Percentiles rank a stretch among this genome's conserved stretches.
These are phyloP conservation scores for Pammene aurita DNA, from an alignment of 2,888 invertebrate species.

Conservation along the genomic window DNA sequence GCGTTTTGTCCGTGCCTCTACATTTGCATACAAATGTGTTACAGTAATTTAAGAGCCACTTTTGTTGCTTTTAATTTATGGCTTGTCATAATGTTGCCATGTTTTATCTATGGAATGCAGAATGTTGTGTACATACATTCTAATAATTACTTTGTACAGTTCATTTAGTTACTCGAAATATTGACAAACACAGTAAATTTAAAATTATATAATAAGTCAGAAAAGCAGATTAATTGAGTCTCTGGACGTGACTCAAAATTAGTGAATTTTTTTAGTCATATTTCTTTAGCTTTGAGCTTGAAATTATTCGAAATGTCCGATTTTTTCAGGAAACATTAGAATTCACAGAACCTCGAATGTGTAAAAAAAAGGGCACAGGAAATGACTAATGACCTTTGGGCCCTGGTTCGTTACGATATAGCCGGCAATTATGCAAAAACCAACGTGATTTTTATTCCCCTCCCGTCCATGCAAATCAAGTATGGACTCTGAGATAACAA, in stretches of 20 bases:
- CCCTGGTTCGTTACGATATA: constrained; percentile 41
- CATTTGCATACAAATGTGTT: constrained; percentile 25
- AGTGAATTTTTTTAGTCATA: too few relatives aligned
- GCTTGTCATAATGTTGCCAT: constrained; percentile 10
- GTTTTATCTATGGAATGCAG: constrained; percentile 1
- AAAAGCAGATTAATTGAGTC: too few relatives aligned
- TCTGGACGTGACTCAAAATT: too few relatives aligned
- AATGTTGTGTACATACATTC: too few relatives aligned
- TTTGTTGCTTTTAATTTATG: constrained; percentile 17
- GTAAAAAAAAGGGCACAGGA: constrained; percentile 30
- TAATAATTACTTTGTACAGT: too few relatives aligned
- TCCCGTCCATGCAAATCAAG: constrained; percentile 28
- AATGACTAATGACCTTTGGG: constrained; percentile 42
- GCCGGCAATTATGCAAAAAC: constrained; percentile 41
- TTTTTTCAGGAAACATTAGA: background rate
- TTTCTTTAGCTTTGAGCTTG: too few relatives aligned
- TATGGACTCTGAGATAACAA: background rate
- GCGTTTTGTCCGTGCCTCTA: background rate
- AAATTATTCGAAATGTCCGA: background rate
- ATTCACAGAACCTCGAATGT: constrained; percentile 25
- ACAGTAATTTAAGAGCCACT: constrained; percentile 9
- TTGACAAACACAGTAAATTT: too few relatives aligned
- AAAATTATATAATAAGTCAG: too few relatives aligned
- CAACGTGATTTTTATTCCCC: constrained; percentile 40
- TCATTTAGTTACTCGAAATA: too few relatives aligned